Evolutionary conservation across 1,140 invertebrate genomes (phyloP), one percentile per base, ranked within the genome.

Genomic region (Anoplophora glabripennis): DNA sequence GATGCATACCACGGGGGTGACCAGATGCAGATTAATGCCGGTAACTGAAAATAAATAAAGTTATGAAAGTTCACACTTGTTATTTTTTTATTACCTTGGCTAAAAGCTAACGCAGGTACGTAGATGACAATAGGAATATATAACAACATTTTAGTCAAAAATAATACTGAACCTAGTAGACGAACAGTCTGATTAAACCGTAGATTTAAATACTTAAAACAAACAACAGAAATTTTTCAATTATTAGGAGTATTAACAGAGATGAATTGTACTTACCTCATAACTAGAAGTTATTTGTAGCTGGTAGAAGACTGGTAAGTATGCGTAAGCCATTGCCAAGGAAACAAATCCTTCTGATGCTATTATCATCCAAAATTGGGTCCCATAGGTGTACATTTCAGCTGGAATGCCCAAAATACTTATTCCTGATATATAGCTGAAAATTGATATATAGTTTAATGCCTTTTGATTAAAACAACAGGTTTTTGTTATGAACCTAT

Each of bases 91-190:
- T 62, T 80, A 89, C 89, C 89, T 85, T 92, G 89, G 78, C 90
- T 90, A 65, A 96, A 87, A 8, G 93, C 92, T 71, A 95, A 79
- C 0, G 92, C 91, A 53, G 93, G 93, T 0, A 93, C 91, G 74
- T 92, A 95, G 44, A 95, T 88, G 1, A 94, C 92, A 59, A 96
- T 87, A 3, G 92, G 90, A 76, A 95, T 87, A 82, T 93, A 95
- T 47, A 92, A 80, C 45, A 89, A 75, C 79, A 82, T 80, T 75
- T 82, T 85, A 18, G 83, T 75, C 1, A 87, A 66, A 65, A 88
- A 89, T n/a, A 86, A 79, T 11, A 79, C 71, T 0, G 86, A 87
- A 10, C 86, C 87, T 59, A 87, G 77, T 17, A 84, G 73, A 15
- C 87, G 79, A 4, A 87, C 80, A 1, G 78, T 75, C 52, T 80